Conservation (phyloP, 1,140 invertebrate species). For the Drosophila paulistorum region DNA sequence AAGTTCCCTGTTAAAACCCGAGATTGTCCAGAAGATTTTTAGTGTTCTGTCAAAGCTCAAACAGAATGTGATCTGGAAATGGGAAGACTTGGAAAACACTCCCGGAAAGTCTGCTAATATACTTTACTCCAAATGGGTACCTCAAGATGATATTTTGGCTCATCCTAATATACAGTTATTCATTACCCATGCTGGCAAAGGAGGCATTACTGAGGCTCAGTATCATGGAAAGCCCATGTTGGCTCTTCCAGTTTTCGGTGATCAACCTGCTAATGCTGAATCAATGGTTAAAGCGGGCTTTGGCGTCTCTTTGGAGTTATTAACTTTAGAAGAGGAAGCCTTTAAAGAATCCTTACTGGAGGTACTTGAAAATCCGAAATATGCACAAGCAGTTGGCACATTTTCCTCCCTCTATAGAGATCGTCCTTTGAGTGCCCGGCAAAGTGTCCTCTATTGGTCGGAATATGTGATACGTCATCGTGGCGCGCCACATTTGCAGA, state of each 20-base stretch:
- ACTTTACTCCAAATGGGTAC: conserved; percentile 86
- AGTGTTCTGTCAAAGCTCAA: conserved; percentile 83
- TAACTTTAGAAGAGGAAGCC: conserved; percentile 65
- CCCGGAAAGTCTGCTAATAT: conserved; percentile 85
- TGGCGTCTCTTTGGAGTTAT: conserved; percentile 55
- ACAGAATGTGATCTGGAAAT: conserved; percentile 86
- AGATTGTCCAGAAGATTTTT: conserved; percentile 81
- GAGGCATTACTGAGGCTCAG: conserved; percentile 88
- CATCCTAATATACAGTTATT: conserved; percentile 87
- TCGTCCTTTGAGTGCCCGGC: conserved; percentile 49
- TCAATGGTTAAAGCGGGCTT: conserved; percentile 83
- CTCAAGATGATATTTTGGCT: conserved; percentile 87
- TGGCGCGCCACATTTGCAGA: conserved; percentile 79
- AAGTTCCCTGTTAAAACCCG: conserved; percentile 71
- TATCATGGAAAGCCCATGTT: conserved; percentile 88
- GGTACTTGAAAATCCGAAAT: conserved; percentile 46
- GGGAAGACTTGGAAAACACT: conserved; percentile 84
- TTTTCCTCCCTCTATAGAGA: conserved; percentile 54
- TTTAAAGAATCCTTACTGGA: conserved; percentile 47
- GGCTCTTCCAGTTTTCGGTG: conserved; percentile 87
- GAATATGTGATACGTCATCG: conserved; percentile 78
- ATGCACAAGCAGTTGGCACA: conserved; percentile 28
- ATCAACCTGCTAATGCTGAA: conserved; percentile 85
- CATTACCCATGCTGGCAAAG: conserved; percentile 88
- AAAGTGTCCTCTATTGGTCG: conserved; percentile 54